Percentiles rank a stretch among this genome's conserved stretches.
These are phyloP conservation scores for Mormyrops boulengeri DNA, from an alignment of 2,797 vertebrate genomes.

Conservation along the genomic window DNA sequence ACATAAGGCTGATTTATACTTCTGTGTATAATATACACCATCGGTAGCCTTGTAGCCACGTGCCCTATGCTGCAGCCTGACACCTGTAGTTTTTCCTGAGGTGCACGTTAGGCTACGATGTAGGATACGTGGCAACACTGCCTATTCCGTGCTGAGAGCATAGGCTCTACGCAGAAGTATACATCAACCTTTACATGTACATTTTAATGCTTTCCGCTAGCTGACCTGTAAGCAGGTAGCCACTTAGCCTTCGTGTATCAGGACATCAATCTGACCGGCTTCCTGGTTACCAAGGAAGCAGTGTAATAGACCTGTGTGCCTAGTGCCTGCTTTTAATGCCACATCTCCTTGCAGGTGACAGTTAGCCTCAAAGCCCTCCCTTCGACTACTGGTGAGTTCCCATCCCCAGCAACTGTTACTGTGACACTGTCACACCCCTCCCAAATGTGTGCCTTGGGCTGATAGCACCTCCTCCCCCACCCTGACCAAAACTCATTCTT, in stretches of 20 bases:
- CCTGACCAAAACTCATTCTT: background rate
- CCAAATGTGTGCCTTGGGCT: background rate
- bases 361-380: constrained; percentile 67
- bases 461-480: background rate
- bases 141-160: background rate
- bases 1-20: background rate
- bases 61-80: background rate
- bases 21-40: background rate
- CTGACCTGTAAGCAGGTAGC: background rate
- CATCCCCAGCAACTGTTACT: background rate
- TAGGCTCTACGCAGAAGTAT: background rate
- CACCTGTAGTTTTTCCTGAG: background rate
- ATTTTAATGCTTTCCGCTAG: background rate
- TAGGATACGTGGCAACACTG: background rate
- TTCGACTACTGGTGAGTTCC: constrained; percentile 69
- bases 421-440: background rate
- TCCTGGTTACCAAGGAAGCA: background rate
- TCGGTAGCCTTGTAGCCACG: background rate
- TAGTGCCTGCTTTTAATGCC: background rate
- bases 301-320: background rate
- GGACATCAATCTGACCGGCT: background rate
- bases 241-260: background rate
- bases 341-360: constrained; percentile 65
- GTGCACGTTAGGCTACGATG: background rate
- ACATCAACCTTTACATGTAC: background rate